Percentiles rank a stretch among this genome's conserved stretches.
phyloP scores from a whole-genome alignment of 2,888 invertebrate genomes.

The Ophonus ardosiacus region DNA sequence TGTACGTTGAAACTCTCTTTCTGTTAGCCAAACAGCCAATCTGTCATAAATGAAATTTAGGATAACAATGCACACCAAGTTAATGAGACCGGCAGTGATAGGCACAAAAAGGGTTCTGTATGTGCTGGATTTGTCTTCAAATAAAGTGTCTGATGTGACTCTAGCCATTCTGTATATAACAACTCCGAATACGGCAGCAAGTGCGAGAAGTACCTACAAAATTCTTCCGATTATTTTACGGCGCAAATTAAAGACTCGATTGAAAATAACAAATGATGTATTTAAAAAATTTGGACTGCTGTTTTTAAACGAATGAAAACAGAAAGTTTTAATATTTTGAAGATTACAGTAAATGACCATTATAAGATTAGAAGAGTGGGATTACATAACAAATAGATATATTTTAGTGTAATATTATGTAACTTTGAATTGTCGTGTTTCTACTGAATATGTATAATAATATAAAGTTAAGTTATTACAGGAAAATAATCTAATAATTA shows the following conservation, averaged over 20 bases:
- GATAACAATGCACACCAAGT: conserved; percentile 86
- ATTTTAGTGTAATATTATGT: too few relatives aligned
- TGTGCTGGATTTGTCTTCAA: conserved; percentile 76
- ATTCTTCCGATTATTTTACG: conserved; percentile 4
- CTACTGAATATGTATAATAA: too few relatives aligned
- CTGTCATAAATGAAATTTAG: conserved; percentile 84
- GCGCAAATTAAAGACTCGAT: background rate
- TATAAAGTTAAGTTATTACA: too few relatives aligned
- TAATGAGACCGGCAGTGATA: conserved; percentile 86
- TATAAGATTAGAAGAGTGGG: background rate
- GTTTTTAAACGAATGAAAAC: too few relatives aligned
- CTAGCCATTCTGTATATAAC: conserved; percentile 87
- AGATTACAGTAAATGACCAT: background rate
- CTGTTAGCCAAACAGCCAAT: conserved; percentile 83
- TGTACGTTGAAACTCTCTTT: conserved; percentile 86
- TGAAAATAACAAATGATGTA: too few relatives aligned
- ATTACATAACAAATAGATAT: too few relatives aligned
- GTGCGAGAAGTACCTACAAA: conserved; percentile 81
- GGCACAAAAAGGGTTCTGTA: conserved; percentile 84
- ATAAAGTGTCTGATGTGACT: conserved; percentile 79
- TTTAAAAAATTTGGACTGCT: too few relatives aligned
- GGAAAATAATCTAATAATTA: too few relatives aligned
- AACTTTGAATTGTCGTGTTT: too few relatives aligned
- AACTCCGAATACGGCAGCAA: conserved; percentile 86
- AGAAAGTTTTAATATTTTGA: too few relatives aligned